Evolutionary conservation across 2,888 invertebrate genomes (phyloP), one percentile per base, ranked within the genome.

Genomic region (Allygus modestus): DNA sequence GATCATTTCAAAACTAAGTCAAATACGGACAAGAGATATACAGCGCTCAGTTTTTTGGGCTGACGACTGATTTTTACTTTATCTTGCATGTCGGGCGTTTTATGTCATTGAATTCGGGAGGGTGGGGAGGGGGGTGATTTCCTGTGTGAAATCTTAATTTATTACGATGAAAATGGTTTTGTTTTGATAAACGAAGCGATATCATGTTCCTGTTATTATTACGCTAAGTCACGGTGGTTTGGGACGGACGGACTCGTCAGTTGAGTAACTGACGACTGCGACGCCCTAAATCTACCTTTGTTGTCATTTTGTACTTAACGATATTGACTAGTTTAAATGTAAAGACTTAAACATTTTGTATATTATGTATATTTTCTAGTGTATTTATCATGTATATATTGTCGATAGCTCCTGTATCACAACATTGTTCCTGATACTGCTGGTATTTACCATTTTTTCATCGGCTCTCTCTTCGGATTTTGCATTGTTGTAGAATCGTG

Each of bases 141-240:
- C 73, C 61, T 51, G 33, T 28, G 37, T 54, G 73, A 73, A 83
- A 83, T 75, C 75, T 83, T 83, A 75, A 83, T 82, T 71, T 75
- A 81, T 85, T 81, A 71, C 83, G 65, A 83, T 81, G 73, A 75
- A 81, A 85, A 84, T 82, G 77, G 81, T 83, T 73, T 75, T 82
- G 75, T 83, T 84, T 65, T 81, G 69, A 84, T 61, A 84, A 85
- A 83, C 69, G 46, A 83, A 85, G 73, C 82, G 71, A 84, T 84
- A 84, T 75, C 51, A 85, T 85, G 85, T 85, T 85, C 85, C 85
- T 85, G 85, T 84, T 85, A 85, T 71, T 82, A 81, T 81, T 85
- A 84, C 28, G 77, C 85, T 85, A 85, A 85, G 85, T 85, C 85
- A 85, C 79, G 75, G 79, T 71, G 61, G 65, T 81, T 85, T 83